Percentiles rank a stretch among this genome's conserved stretches.
These are phyloP conservation scores for Crocallis elinguaria DNA, from an alignment of 2,888 invertebrate species.

Conservation along the genomic window DNA sequence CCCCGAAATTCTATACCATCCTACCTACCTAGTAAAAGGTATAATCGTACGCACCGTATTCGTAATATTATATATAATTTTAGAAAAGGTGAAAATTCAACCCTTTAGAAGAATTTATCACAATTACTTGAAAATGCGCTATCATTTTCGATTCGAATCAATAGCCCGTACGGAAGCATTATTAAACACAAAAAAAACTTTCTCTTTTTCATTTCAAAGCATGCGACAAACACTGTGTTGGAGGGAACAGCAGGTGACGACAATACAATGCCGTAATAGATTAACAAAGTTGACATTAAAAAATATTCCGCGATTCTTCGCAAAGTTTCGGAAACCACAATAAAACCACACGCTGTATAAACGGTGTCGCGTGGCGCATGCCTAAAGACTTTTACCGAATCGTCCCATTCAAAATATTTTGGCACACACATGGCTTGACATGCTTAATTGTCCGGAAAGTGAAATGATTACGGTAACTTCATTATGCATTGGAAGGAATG, in stretches of 20 bases:
- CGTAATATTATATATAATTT: constrained; percentile 31
- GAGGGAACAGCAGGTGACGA: constrained; percentile 62
- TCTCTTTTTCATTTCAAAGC: constrained; percentile 46
- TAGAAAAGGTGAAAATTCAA: constrained; percentile 31
- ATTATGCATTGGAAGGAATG: constrained; percentile 32
- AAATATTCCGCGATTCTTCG: constrained; percentile 50
- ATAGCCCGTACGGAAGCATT: constrained; percentile 13
- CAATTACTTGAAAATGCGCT: constrained; percentile 12
- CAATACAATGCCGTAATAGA: constrained; percentile 69
- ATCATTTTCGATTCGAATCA: constrained; percentile 19
- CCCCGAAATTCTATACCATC: too few relatives aligned
- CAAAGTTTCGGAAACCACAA: constrained; percentile 74
- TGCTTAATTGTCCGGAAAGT: constrained; percentile 54
- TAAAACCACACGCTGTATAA: constrained; percentile 72
- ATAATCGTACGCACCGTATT: too few relatives aligned
- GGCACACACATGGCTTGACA: constrained; percentile 56
- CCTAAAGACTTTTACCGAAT: constrained; percentile 67
- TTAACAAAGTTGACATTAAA: constrained; percentile 65
- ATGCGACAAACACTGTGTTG: constrained; percentile 48
- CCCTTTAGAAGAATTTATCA: constrained; percentile 10
- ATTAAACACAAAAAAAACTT: constrained; percentile 40
- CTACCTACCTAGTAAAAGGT: too few relatives aligned
- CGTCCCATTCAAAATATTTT: constrained; percentile 59
- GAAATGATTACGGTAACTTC: constrained; percentile 31
- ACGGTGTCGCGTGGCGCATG: constrained; percentile 69